These are phyloP conservation scores for Nematostella vectensis DNA, from an alignment of 92 coral and sea anemone species.

Conservation along the genomic window DNA sequence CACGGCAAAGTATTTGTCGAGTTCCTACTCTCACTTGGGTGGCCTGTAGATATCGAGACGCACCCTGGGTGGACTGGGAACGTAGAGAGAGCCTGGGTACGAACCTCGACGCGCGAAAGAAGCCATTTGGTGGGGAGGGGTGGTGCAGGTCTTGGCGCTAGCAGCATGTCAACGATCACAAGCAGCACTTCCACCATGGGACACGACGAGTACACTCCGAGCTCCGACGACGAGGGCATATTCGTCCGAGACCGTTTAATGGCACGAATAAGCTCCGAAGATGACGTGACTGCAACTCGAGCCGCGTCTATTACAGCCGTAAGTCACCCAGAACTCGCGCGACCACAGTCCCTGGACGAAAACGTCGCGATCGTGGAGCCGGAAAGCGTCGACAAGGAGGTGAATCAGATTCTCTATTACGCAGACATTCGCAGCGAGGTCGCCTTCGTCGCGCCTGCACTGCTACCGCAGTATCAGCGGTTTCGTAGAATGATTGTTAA, in stretches of 20 bases:
- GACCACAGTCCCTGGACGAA: not conserved
- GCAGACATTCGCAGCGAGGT: constrained; percentile 87
- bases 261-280: constrained; percentile 37
- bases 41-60: constrained; percentile 84
- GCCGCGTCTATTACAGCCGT: not conserved
- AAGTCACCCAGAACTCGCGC: no score
- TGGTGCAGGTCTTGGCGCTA: constrained; percentile 15
- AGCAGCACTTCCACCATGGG: constrained; percentile 45
- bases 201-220: constrained; percentile 22
- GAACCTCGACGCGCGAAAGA: constrained; percentile 19
- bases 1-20: constrained; percentile 65
- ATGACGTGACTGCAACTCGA: constrained; percentile 15
- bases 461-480: constrained; percentile 72
- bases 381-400: constrained; percentile 21
- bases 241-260: constrained; percentile 34
- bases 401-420: constrained; percentile 80
- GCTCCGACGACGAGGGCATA: constrained; percentile 31
- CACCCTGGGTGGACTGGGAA: constrained; percentile 98
- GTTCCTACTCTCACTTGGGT: constrained; percentile 89
- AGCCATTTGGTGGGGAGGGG: constrained; percentile 5
- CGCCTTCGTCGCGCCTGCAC: constrained; percentile 86
- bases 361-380: not conserved
- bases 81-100: constrained; percentile 66
- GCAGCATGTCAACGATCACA: constrained; percentile 58
- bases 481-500: constrained; percentile 44